phyloP scores from a whole-genome alignment of 2,113 vertebrate species.

The Prionailurus bengalensis region DNA sequence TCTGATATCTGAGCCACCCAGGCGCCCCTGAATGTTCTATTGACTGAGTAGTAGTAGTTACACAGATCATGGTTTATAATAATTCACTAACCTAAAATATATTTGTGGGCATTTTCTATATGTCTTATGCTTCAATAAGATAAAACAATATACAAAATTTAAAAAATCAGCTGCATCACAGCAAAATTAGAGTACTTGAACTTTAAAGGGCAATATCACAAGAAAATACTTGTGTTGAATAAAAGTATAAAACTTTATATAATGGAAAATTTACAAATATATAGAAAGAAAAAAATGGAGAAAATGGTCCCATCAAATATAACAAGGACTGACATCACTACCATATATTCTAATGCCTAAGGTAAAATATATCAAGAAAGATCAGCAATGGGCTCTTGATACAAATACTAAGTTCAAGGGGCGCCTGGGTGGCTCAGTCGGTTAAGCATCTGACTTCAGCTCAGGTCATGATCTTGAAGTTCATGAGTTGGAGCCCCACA shows the following conservation, averaged over 20 bases:
- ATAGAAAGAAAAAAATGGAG: neutral
- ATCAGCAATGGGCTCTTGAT: neutral
- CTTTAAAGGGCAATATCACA: neutral
- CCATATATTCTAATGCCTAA: neutral
- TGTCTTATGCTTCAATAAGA: slow-evolving; percentile 27
- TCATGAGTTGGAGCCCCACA: too few relatives aligned
- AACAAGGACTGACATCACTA: neutral
- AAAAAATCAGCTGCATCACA: neutral
- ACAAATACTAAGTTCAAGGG: slow-evolving; percentile 40
- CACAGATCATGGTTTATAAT: neutral
- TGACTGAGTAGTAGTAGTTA: neutral
- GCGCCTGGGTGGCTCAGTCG: too few relatives aligned
- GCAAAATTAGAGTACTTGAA: slow-evolving; percentile 54
- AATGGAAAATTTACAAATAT: neutral
- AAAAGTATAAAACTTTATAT: slow-evolving; percentile 17
- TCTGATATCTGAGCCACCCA: too few relatives aligned
- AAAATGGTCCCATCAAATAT: slow-evolving; percentile 26
- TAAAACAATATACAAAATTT: slow-evolving; percentile 29
- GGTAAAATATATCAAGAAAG: slow-evolving; percentile 24
- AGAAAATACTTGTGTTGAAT: neutral
- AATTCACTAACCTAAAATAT: neutral
- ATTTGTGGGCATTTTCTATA: neutral
- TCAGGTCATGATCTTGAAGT: too few relatives aligned
- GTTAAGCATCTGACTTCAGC: too few relatives aligned
- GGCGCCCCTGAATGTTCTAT: neutral